Evolutionary conservation across 2,113 vertebrate species (phyloP).

Genomic region (Colaptes auratus): DNA sequence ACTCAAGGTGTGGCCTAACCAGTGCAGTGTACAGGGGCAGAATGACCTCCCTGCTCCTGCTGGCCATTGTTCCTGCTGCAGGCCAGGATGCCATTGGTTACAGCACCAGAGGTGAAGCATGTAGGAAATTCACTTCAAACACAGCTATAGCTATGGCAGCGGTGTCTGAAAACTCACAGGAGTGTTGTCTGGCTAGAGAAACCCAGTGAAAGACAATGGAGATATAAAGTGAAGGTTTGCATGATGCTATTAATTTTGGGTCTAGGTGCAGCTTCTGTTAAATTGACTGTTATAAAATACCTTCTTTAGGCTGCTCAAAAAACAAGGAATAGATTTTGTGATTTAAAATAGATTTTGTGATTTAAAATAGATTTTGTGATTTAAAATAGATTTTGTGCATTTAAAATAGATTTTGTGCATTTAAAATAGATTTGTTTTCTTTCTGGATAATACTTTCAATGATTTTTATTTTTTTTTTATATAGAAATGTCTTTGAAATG

Average conservation of each 20-base stretch:
- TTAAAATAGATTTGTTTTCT: not conserved
- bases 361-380: too few relatives aligned
- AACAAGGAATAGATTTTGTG: not conserved
- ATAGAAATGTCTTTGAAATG: not conserved
- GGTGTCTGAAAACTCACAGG: not conserved
- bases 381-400: not conserved
- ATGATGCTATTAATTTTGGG: not conserved
- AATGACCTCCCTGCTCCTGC: too few relatives aligned
- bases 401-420: not conserved
- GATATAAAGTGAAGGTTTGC: not conserved
- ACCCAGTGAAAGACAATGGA: not conserved
- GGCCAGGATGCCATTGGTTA: too few relatives aligned
- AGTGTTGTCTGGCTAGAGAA: not conserved
- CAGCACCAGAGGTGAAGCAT: not conserved
- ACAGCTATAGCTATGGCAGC: rapidly evolving
- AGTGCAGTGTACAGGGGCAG: too few relatives aligned
- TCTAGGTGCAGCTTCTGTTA: not conserved
- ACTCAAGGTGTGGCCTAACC: too few relatives aligned
- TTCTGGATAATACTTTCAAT: not conserved
- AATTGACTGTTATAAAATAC: not conserved
- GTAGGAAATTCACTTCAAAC: not conserved
- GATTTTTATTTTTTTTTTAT: not conserved
- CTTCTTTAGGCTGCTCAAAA: not conserved
- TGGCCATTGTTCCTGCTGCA: too few relatives aligned
- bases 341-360: not conserved